Percentiles rank a stretch among this genome's conserved stretches.
phyloP scores from a whole-genome alignment of 2,113 vertebrate species.

The Motacilla alba region DNA sequence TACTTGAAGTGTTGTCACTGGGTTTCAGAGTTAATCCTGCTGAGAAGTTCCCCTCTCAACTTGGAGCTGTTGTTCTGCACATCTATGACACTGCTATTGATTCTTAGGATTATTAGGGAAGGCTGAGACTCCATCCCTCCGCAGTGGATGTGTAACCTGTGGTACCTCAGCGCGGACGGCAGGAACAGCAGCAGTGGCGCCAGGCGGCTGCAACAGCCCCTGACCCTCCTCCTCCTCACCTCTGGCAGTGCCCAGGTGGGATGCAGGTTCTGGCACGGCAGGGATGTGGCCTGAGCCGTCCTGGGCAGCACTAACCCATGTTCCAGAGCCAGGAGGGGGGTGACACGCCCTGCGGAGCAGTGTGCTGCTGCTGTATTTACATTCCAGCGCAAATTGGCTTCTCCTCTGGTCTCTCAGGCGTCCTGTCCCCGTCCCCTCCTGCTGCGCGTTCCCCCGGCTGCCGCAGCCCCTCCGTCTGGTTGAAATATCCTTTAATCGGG shows the following conservation, averaged over 20 bases:
- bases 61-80: not conserved
- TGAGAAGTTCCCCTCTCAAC: not conserved
- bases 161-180: not conserved
- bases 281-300: not conserved
- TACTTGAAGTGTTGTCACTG: not conserved
- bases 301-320: not conserved
- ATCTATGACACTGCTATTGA: not conserved
- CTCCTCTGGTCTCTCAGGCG: not conserved
- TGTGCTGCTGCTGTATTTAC: conserved; percentile 3
- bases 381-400: conserved; percentile 3
- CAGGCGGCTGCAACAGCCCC: not conserved
- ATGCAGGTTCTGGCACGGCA: not conserved
- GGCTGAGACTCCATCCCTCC: not conserved
- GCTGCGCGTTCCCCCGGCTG: not conserved
- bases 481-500: not conserved
- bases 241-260: not conserved
- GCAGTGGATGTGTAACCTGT: accelerated
- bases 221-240: not conserved
- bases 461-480: not conserved
- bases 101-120: not conserved
- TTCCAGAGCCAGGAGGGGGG: not conserved
- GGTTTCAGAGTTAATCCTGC: conserved; percentile 30
- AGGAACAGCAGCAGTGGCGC: not conserved
- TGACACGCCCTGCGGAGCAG: not conserved
- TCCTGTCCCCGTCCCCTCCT: not conserved